Evolutionary conservation across 2,797 vertebrate species (phyloP).

Genomic region (Acanthiza pusilla): DNA sequence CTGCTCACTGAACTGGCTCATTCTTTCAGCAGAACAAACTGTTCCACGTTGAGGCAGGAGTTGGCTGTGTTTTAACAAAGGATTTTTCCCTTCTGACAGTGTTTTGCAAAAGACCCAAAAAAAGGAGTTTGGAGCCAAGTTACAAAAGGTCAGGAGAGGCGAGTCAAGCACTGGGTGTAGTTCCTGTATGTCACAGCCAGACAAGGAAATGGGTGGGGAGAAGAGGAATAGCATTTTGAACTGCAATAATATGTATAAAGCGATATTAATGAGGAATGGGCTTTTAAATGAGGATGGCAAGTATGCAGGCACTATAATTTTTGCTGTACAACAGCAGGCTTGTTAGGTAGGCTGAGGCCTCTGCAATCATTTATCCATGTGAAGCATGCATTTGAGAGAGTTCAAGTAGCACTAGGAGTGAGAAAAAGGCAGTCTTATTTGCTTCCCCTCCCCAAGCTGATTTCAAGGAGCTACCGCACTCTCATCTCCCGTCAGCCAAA

Average conservation of each 20-base stretch:
- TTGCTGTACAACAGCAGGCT: background rate
- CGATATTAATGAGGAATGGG: slow-evolving; percentile 58
- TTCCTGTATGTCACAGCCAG: slow-evolving; percentile 77
- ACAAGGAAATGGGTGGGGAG: slow-evolving; percentile 76
- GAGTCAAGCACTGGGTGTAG: slow-evolving; percentile 75
- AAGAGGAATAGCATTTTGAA: slow-evolving; percentile 62
- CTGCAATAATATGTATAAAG: slow-evolving; percentile 50
- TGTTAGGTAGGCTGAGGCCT: slow-evolving; percentile 12
- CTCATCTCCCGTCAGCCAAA: background rate
- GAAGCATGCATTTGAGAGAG: background rate
- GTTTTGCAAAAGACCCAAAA: slow-evolving; percentile 80
- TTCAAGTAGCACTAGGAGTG: slow-evolving; percentile 22
- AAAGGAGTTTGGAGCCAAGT: slow-evolving; percentile 79
- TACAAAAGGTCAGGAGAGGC: slow-evolving; percentile 80
- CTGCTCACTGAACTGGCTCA: slow-evolving; percentile 80
- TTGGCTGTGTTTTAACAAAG: slow-evolving; percentile 81
- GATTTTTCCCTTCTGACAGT: slow-evolving; percentile 74
- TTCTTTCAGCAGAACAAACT: slow-evolving; percentile 81
- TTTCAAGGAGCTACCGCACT: background rate
- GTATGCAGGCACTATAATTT: background rate
- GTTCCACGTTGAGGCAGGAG: slow-evolving; percentile 77
- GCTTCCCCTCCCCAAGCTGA: slow-evolving; percentile 20
- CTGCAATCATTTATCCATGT: background rate
- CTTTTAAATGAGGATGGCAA: slow-evolving; percentile 42
- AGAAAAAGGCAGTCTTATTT: slow-evolving; percentile 18